Evolutionary conservation across 2,888 invertebrate genomes (phyloP).

Genomic region (Drepana falcataria): DNA sequence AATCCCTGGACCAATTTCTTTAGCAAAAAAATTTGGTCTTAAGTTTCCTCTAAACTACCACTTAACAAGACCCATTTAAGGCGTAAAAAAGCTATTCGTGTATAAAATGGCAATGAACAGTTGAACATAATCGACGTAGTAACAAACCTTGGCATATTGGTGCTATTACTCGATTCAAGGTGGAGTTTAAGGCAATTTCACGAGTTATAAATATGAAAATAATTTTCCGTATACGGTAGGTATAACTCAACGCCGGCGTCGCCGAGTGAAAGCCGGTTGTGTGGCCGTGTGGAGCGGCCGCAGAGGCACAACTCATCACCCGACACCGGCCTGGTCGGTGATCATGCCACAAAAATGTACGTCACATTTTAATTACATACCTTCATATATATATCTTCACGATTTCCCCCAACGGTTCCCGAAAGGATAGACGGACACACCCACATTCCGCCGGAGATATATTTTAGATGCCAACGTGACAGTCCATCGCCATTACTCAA

Average conservation of each 20-base stretch:
- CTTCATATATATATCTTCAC: neutral
- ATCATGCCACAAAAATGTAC: conserved; percentile 62
- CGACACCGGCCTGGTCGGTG: conserved; percentile 57
- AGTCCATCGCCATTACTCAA: too few species aligned
- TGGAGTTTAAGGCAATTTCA: neutral
- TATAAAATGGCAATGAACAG: neutral
- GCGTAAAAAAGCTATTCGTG: neutral
- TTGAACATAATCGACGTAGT: neutral
- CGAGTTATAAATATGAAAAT: neutral
- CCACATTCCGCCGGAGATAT: too few species aligned
- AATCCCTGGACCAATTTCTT: too few species aligned
- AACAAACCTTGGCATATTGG: neutral
- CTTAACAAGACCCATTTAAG: too few species aligned
- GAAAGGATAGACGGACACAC: too few species aligned
- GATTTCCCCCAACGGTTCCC: too few species aligned
- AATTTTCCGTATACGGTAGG: conserved; percentile 30
- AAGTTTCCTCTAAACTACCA: too few species aligned
- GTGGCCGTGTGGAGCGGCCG: conserved; percentile 57
- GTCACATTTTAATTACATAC: conserved; percentile 9
- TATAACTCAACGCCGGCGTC: conserved; percentile 77
- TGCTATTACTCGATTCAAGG: neutral
- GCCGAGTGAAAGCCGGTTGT: conserved; percentile 63
- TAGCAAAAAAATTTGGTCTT: too few species aligned
- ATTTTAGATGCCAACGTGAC: too few species aligned
- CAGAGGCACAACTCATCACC: conserved; percentile 75